Evolutionary conservation across 1,140 invertebrate species (phyloP).

Genomic region (Drosophila pseudoobscura): DNA sequence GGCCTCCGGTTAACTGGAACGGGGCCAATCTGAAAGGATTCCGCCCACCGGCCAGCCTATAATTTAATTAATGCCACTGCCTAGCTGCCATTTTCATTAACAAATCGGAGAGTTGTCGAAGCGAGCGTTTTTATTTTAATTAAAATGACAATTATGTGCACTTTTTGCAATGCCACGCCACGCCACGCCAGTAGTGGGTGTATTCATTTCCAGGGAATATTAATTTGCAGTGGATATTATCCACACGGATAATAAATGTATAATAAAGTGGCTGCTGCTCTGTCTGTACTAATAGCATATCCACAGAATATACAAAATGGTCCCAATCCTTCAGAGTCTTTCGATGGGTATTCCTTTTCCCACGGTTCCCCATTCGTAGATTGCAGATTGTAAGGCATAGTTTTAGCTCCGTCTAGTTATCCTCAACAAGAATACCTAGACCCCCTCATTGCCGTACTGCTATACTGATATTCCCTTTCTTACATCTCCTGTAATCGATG

Average conservation of each 20-base stretch:
- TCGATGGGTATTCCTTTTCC: no score
- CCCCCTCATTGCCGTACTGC: no score
- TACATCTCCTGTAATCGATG: neutral
- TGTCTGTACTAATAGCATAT: no score
- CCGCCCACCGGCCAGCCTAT: conserved; percentile 6
- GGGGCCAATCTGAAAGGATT: conserved; percentile 32
- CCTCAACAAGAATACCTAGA: no score
- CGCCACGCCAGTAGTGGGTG: neutral
- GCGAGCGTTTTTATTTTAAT: conserved; percentile 40
- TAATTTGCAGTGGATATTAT: neutral
- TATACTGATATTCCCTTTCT: no score
- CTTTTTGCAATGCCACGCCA: neutral
- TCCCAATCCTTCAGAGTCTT: no score
- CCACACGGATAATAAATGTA: no score
- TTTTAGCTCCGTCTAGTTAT: no score
- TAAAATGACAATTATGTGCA: conserved; percentile 35
- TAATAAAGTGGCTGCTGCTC: no score
- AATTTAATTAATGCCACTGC: conserved; percentile 27
- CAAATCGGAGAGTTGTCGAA: conserved; percentile 25
- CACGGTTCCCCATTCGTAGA: no score
- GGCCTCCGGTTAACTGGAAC: conserved; percentile 20
- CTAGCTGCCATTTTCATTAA: conserved; percentile 31
- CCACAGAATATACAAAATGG: no score
- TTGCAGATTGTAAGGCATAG: no score
- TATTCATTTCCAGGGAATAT: neutral